Base-by-base conservation (phyloP, 2,797 vertebrate species). In the Tamandua tetradactyla region DNA sequence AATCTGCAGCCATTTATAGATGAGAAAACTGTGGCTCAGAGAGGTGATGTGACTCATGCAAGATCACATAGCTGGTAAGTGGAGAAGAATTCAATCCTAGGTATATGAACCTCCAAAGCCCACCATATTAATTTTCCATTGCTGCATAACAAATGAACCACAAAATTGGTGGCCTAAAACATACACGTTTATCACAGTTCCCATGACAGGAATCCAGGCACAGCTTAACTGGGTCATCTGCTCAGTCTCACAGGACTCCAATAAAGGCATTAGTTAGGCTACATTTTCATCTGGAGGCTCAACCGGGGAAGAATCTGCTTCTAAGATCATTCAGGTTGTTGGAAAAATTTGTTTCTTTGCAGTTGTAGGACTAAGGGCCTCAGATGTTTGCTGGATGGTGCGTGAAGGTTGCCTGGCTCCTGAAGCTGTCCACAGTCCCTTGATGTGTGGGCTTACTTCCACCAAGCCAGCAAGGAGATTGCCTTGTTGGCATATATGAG, bases 31-130 rank as follows among this genome's bases (percentile, higher is more conserved):
- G 2, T 27, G 44, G 20, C 35, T 89, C 52, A 12, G 42, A 66
- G 72, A 55, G 71, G 35, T 61, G 17, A 3, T 4, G 1, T 15
- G 42, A 62, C 10, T 49, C 44, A 23, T 0, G 0, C 22, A 37
- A 57, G 23, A 18, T 44, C 52, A 27, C 20, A 18, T 1, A 35
- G 76, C 61, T 76, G 12, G 11, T 8, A 57, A 57, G 12, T 22
- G 4, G 35, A 64, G 23, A 44, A 52, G 66, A 76, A 66, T 37
- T 52, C 71, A 74, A 64, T 68, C 27, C n/a, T 0, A 0, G 42
- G n/a, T n/a, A 52, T 52, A 47, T 80, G 57, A 20, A 13, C 62
- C 52, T 37, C 61, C 44, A 49, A 30, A 87, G 76, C 12, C 61
- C 44, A 13, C 14, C 23, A 40, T 30, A 61, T 49, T 59, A 7